phyloP scores from a whole-genome alignment of 2,113 vertebrate species.

The Mustela nigripes region DNA sequence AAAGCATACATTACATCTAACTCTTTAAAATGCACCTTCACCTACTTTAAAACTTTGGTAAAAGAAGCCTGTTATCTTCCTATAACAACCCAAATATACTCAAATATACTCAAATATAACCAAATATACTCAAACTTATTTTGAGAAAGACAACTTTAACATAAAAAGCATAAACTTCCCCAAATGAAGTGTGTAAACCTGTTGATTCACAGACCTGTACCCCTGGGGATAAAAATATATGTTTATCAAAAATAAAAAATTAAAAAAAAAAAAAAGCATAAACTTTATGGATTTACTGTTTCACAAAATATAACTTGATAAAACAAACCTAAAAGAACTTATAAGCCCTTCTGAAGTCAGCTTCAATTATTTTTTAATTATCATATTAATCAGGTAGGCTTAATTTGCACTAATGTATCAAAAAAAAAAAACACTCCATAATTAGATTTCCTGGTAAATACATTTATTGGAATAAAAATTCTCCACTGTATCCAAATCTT shows the following conservation, averaged over 20 bases:
- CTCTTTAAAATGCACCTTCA: not conserved
- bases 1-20: not conserved
- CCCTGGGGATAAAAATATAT: too few species aligned
- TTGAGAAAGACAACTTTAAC: not conserved
- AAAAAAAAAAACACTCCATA: not conserved
- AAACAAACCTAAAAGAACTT: conserved; percentile 6
- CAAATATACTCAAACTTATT: conserved; percentile 7
- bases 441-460: not conserved
- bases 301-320: not conserved
- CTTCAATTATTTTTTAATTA: conserved; percentile 37
- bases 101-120: conserved; percentile 31
- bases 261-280: conserved; percentile 36
- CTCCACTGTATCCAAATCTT: not conserved
- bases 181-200: too few species aligned
- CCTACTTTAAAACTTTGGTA: not conserved
- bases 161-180: conserved; percentile 17
- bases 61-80: not conserved
- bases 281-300: conserved; percentile 4
- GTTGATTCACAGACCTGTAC: too few species aligned
- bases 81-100: not conserved
- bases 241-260: too few species aligned
- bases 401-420: not conserved
- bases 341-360: not conserved
- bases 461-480: not conserved
- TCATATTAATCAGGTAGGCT: not conserved